Base-by-base conservation (phyloP, 1,140 invertebrate species). In the Bombyx mori region DNA sequence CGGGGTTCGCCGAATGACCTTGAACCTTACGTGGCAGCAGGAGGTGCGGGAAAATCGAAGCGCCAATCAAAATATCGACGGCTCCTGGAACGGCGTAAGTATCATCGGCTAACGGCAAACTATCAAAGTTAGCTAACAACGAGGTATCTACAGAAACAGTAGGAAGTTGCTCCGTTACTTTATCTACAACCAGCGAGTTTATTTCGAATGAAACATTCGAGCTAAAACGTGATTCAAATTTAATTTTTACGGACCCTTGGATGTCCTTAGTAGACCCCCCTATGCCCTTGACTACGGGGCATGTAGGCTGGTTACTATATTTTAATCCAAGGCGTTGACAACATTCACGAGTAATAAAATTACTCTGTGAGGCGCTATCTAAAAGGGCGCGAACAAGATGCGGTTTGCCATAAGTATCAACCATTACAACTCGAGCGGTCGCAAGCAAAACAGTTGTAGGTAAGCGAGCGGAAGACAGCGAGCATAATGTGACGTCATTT, bases 401-500 rank as follows among this genome's bases (percentile, higher is more conserved):
- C 44, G n/a, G 3, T 8, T 46, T 51, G 2, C 55, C 55, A 18
- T 46, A 6, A 18, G n/a, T 26, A 18, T 63, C 58, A 9, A 56
- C 49, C 12, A 60, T 42, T 8, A 57, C 48, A 44, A 64, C 62
- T 26, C 48, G 62, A 9, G 62, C 44, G 8, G 54, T 63, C 6
- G 57, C 46, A 44, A 63, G 55, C 8, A 63, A 47, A 7, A 59
- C 62, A 6, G 49, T 59, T 10, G 52, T 49, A 42, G 26, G n/a
- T n/a, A n/a, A n/a, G 22, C 4, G 12, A 8, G 1, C 12, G 35
- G 7, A 35, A 3, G 43, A 26, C 6, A 52, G 35, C 8, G 51
- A 18, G 12, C 51, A 52, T 8, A 52, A 18, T 8, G 51, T 12
- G 26, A 52, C 51, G 2, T 52, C 51, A 50, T 50, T 90, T 80